phyloP scores from a whole-genome alignment of 2,113 vertebrate genomes.

The Eidolon helvum region DNA sequence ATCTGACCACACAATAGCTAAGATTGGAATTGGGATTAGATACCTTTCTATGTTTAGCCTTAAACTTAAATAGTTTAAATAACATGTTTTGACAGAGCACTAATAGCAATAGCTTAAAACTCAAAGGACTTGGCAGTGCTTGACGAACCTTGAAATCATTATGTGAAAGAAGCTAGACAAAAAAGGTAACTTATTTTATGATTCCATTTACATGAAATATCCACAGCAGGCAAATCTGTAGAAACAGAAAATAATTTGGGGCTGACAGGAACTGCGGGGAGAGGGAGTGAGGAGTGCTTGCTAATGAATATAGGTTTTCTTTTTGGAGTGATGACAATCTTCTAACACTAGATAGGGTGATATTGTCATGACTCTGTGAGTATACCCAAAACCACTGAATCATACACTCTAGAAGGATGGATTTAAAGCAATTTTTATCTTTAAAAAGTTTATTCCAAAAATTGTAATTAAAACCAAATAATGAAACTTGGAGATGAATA shows the following conservation, averaged over 20 bases:
- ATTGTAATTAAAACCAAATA: conserved; percentile 44
- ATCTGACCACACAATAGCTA: too few relatives aligned
- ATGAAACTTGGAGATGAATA: background rate
- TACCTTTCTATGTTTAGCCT: too few relatives aligned
- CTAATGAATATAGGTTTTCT: background rate
- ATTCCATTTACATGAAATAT: background rate
- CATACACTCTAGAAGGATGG: background rate
- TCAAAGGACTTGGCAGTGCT: too few relatives aligned
- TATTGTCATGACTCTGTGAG: background rate
- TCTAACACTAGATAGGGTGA: background rate
- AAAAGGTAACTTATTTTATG: background rate
- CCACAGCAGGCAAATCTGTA: background rate
- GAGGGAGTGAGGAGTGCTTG: background rate
- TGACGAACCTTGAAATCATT: background rate
- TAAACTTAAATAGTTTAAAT: too few relatives aligned
- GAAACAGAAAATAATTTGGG: background rate
- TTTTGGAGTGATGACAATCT: background rate
- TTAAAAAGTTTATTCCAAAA: background rate
- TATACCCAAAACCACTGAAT: background rate
- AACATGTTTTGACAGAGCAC: too few relatives aligned
- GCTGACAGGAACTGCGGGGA: background rate
- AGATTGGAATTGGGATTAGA: too few relatives aligned
- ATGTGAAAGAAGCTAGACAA: background rate
- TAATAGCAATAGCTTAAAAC: too few relatives aligned
- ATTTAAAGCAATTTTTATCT: background rate